phyloP scores from a whole-genome alignment of 2,113 vertebrate species.

The Canis aureus region DNA sequence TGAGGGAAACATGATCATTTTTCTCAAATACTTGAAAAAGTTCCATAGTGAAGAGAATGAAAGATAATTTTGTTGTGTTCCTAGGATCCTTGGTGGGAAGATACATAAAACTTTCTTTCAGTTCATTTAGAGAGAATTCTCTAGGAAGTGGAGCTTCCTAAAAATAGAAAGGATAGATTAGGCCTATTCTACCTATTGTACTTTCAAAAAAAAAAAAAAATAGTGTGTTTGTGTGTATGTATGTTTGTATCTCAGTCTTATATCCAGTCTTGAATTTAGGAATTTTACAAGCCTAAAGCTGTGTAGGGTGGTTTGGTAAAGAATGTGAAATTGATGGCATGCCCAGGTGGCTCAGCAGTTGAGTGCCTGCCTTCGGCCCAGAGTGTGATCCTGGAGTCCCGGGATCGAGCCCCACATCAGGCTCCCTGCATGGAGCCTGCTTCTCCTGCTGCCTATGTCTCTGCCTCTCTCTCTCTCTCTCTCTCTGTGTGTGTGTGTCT shows the following conservation, averaged over 20 bases:
- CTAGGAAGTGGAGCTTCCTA: neutral
- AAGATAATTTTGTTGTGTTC: neutral
- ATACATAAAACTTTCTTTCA: neutral
- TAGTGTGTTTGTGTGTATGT: neutral
- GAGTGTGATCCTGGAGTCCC: too few species aligned
- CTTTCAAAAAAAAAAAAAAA: neutral
- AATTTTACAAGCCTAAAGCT: neutral
- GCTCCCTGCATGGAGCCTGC: too few species aligned
- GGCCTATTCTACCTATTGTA: neutral
- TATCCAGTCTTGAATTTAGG: neutral
- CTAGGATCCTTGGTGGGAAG: neutral
- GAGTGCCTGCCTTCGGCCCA: too few species aligned
- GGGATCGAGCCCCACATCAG: too few species aligned
- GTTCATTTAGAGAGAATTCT: neutral
- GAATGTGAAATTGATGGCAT: neutral
- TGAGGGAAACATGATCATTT: neutral
- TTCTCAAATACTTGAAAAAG: neutral
- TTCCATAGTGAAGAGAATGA: neutral
- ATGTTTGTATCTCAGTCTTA: neutral
- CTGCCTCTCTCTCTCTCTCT: too few species aligned
- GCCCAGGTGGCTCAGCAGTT: too few species aligned
- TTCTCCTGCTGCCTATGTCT: too few species aligned
- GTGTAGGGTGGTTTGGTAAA: neutral
- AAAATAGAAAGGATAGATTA: neutral
- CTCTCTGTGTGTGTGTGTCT: too few species aligned